phyloP scores from a whole-genome alignment of 2,797 vertebrate genomes.

The Australoheros facetus region DNA sequence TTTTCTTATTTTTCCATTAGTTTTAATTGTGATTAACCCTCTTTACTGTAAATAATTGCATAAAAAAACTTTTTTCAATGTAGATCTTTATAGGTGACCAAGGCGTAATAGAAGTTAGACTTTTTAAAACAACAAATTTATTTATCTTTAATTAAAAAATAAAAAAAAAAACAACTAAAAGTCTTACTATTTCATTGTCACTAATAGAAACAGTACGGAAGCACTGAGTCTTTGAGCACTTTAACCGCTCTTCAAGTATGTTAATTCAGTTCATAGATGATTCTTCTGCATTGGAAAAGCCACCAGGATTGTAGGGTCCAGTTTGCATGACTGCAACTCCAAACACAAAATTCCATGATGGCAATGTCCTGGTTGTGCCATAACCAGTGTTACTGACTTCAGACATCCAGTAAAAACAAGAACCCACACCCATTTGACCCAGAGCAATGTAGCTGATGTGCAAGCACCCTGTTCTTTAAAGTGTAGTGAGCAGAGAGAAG shows the following conservation, averaged over 20 bases:
- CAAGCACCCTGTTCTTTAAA: conserved; percentile 54
- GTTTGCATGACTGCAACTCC: conserved; percentile 37
- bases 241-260: conserved; percentile 97
- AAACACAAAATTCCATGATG: conserved; percentile 74
- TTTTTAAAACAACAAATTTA: conserved; percentile 89
- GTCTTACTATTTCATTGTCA: conserved; percentile 85
- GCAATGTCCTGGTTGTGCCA: conserved; percentile 81
- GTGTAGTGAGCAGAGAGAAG: conserved; percentile 53
- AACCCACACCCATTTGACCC: conserved; percentile 66
- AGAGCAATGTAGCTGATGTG: conserved; percentile 64
- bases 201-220: conserved; percentile 97
- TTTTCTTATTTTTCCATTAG: not conserved
- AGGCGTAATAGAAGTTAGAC: conserved; percentile 22
- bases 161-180: conserved; percentile 84
- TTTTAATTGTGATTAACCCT: not conserved
- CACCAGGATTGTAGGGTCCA: conserved; percentile 54
- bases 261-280: conserved; percentile 82
- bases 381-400: conserved; percentile 70
- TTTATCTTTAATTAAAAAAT: conserved; percentile 81
- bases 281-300: conserved; percentile 63
- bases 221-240: conserved; percentile 96
- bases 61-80: not conserved
- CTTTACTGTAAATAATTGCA: not conserved
- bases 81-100: not conserved
- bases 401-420: conserved; percentile 50